Percentiles rank a stretch among this genome's conserved stretches.
phyloP scores from a whole-genome alignment of 2,888 invertebrate species.

The Saturnia japonica region DNA sequence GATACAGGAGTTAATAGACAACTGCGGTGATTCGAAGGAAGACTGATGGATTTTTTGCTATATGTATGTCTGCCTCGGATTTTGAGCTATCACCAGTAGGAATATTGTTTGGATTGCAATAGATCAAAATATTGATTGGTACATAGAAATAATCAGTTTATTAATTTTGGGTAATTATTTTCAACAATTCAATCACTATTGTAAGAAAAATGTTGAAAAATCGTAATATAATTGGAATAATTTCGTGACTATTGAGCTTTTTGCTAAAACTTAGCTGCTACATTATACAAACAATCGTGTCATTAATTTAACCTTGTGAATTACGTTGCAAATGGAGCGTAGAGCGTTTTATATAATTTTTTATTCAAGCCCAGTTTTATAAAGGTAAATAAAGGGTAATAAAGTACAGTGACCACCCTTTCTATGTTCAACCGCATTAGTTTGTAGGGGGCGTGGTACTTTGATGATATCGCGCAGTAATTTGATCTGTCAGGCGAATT shows the following conservation, averaged over 20 bases:
- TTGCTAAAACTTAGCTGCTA: too few species aligned
- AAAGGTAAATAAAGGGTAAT: slow-evolving; percentile 8
- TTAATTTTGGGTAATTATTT: too few species aligned
- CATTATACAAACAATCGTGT: background rate
- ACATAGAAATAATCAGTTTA: too few species aligned
- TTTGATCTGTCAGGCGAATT: slow-evolving; percentile 32
- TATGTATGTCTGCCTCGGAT: background rate
- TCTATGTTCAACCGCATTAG: slow-evolving; percentile 12
- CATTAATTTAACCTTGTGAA: background rate
- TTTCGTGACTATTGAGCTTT: too few species aligned
- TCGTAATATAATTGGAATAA: too few species aligned
- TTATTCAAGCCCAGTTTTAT: background rate
- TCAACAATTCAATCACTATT: too few species aligned
- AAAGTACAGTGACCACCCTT: slow-evolving; percentile 14
- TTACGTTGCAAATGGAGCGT: background rate
- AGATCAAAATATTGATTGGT: too few species aligned
- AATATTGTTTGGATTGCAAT: too few species aligned
- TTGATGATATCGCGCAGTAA: slow-evolving; percentile 23
- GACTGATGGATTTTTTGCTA: background rate
- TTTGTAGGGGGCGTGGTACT: slow-evolving; percentile 7
- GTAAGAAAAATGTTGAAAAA: too few species aligned
- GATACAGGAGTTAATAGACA: too few species aligned
- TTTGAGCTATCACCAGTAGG: too few species aligned
- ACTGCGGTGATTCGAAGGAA: too few species aligned
- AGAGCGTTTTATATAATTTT: background rate